Conservation (phyloP, 2,888 invertebrate species). For the Melitaea athalia region DNA sequence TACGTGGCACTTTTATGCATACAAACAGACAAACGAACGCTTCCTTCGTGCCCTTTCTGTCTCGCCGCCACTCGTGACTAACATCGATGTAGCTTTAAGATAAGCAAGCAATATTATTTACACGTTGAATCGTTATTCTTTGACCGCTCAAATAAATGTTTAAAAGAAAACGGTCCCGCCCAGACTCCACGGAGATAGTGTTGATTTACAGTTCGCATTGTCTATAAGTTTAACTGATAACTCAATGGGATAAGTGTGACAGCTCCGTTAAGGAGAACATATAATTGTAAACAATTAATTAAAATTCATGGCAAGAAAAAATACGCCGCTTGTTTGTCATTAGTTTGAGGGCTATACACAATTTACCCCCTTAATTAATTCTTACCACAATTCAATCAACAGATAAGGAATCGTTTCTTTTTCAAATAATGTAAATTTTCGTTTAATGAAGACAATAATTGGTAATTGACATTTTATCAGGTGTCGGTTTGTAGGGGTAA, state of each 20-base stretch:
- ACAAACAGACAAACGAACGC: slow-evolving; percentile 59
- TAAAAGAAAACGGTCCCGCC: slow-evolving; percentile 21
- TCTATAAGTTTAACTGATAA: slow-evolving; percentile 4
- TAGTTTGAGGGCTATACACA: too few species aligned
- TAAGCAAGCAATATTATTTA: slow-evolving; percentile 56
- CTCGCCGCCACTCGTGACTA: slow-evolving; percentile 70
- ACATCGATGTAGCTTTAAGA: slow-evolving; percentile 65
- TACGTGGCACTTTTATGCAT: slow-evolving; percentile 53
- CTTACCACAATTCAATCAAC: too few species aligned
- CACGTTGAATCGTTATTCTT: slow-evolving; percentile 40
- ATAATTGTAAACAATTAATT: background rate
- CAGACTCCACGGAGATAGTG: slow-evolving; percentile 5
- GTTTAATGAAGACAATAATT: background rate
- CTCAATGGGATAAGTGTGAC: slow-evolving; percentile 7
- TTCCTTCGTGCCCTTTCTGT: slow-evolving; percentile 59
- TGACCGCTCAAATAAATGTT: slow-evolving; percentile 31
- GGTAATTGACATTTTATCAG: background rate
- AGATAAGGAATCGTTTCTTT: background rate
- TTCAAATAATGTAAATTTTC: background rate
- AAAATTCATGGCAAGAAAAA: background rate
- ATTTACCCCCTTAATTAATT: too few species aligned
- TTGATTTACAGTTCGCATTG: slow-evolving; percentile 11
- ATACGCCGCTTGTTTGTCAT: background rate
- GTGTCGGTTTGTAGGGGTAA: slow-evolving; percentile 21
- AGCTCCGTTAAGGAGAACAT: background rate